Percentiles rank a stretch among this genome's conserved stretches.
Evolutionary conservation across 2,888 invertebrate genomes (phyloP).

Genomic region (Polyommatus iphigenia): DNA sequence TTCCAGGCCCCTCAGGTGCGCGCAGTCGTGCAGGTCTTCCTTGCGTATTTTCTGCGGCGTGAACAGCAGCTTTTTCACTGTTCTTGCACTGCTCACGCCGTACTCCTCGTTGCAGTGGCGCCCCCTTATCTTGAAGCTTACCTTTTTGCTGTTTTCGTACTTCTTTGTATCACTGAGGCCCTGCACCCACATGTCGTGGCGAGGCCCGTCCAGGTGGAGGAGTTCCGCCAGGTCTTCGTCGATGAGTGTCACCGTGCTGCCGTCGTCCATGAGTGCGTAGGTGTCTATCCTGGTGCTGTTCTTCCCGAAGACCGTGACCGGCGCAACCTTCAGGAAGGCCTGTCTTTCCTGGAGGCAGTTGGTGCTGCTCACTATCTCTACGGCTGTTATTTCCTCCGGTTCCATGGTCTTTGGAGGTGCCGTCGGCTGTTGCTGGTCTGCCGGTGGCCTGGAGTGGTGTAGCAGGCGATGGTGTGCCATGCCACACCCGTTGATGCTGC

Average conservation of each 20-base stretch:
- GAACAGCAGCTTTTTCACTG: no score
- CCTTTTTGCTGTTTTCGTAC: neutral
- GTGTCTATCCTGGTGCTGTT: neutral
- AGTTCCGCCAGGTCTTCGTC: neutral
- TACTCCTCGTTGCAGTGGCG: neutral
- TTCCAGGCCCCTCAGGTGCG: no score
- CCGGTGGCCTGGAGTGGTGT: neutral
- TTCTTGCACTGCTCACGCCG: no score
- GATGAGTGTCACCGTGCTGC: neutral
- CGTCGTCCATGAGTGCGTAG: neutral
- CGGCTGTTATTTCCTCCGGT: neutral
- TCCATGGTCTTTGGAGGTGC: neutral
- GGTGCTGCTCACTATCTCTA: neutral
- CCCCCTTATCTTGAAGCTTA: neutral
- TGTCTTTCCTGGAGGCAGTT: neutral
- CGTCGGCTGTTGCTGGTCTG: neutral
- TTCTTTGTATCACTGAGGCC: neutral
- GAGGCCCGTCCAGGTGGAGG: neutral
- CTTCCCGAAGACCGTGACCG: neutral
- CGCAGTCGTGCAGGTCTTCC: neutral
- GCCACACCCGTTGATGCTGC: neutral
- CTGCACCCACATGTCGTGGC: neutral
- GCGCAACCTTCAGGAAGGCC: neutral
- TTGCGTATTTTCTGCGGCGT: neutral
- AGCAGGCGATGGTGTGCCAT: neutral